Percentiles rank a stretch among this genome's conserved stretches.
Evolutionary conservation across 2,113 vertebrate species (phyloP).

Genomic region (Pteropus alecto): DNA sequence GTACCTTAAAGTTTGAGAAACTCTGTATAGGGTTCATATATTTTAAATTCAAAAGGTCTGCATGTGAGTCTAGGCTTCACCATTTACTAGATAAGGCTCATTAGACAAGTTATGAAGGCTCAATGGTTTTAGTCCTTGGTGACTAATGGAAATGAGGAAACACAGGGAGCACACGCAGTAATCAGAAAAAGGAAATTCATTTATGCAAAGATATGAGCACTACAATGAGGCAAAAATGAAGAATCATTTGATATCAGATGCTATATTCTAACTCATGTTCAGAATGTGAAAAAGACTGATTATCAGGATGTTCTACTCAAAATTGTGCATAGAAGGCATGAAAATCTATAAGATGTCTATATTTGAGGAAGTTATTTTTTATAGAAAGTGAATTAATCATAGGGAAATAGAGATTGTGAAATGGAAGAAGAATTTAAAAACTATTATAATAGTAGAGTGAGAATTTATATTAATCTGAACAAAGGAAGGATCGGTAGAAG

Average conservation of each 20-base stretch:
- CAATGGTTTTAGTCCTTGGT: neutral
- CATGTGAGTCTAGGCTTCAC: neutral
- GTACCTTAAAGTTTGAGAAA: neutral
- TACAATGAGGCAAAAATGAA: neutral
- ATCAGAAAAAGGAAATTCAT: neutral
- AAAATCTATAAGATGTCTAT: neutral
- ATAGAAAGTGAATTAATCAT: neutral
- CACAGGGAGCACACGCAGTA: neutral
- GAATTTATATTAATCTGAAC: neutral
- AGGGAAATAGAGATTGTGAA: neutral
- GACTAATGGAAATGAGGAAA: neutral
- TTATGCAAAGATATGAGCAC: neutral
- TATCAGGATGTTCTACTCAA: neutral
- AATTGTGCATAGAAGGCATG: neutral
- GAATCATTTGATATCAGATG: neutral
- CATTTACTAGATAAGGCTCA: neutral
- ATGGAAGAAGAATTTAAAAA: neutral
- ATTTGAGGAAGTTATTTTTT: neutral
- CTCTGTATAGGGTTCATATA: neutral
- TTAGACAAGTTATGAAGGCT: neutral
- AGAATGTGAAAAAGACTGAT: neutral
- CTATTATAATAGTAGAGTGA: neutral
- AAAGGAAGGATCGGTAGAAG: neutral
- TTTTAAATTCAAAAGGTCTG: neutral
- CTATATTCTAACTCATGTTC: neutral